Base-by-base conservation (phyloP, 2,888 invertebrate genomes). In the Callyntrura guangdongensis region DNA sequence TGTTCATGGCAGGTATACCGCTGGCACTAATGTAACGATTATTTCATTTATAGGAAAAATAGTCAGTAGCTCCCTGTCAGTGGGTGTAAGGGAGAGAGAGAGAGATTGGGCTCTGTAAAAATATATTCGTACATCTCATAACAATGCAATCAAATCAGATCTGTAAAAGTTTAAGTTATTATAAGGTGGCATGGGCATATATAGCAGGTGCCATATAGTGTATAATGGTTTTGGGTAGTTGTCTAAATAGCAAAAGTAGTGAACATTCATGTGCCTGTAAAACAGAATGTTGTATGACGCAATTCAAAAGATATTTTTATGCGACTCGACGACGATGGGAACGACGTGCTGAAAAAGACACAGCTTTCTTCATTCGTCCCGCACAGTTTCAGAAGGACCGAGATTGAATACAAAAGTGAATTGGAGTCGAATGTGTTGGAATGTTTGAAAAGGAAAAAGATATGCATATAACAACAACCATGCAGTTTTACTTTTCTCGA, bases 231-330 rank as follows among this genome's bases (percentile, higher is more conserved):
- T 22, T 27, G 25, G 12, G 27, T 9, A 64, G 20, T 27, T 61
- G 86, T 45, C 36, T 6, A 36, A 27, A 45, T 8, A n/a, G 49
- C 11, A 61, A 22, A n/a, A 47, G 45, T 49, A 36, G 36, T 36
- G 47, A 86, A 86, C 86, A 86, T 72, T 61, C 69, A 67, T 83
- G 88, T 61, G 53, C 14, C 79, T 64, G 67, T 81, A 81, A 87
- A 87, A 81, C 81, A 81, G 67, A 81, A 87, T 87, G 87, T 87
- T 81, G 89, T 87, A 20, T 74, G 89, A 84, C 89, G 89, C 77
- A 84, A 89, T 89, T 84, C 84, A 77, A 89, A 83, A 77, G 69
- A 84, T 77, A 72, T 84, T 89, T 89, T 69, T 49, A 82, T 45
- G 88, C 72, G 82, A 88, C 82, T 27, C 56, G 81, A 67, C 79